Evolutionary conservation across 2,797 vertebrate species (phyloP).

Genomic region (Syngnathus acus): DNA sequence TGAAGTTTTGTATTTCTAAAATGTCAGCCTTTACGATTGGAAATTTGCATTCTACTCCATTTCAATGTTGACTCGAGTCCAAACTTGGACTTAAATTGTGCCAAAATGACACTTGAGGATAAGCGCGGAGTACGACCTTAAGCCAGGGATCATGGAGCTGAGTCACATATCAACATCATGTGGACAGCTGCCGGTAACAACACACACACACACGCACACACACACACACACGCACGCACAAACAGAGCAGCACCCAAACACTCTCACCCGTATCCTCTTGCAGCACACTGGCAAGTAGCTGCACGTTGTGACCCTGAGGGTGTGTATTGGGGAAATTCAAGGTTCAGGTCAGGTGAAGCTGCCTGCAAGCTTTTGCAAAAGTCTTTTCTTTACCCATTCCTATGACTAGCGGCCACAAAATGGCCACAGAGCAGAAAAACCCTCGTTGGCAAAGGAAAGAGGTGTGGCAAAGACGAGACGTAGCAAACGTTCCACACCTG

Average conservation of each 20-base stretch:
- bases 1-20: too few species aligned
- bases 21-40: too few species aligned
- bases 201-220: slow-evolving; percentile 13
- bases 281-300: slow-evolving; percentile 19
- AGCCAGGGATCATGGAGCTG: slow-evolving; percentile 36
- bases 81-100: slow-evolving; percentile 7
- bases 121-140: slow-evolving; percentile 15
- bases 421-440: slow-evolving; percentile 5
- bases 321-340: background rate
- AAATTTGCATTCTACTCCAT: too few species aligned
- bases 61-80: too few species aligned
- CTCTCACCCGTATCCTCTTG: slow-evolving; percentile 18
- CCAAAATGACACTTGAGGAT: slow-evolving; percentile 12
- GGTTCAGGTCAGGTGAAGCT: slow-evolving; percentile 20
- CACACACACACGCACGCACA: background rate
- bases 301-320: background rate
- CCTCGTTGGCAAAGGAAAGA: background rate
- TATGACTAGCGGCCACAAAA: background rate
- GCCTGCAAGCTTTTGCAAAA: background rate
- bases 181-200: slow-evolving; percentile 39
- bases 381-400: background rate
- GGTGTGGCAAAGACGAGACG: slow-evolving; percentile 4
- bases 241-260: slow-evolving; percentile 32
- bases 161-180: slow-evolving; percentile 42
- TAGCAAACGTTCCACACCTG: background rate